A percentile compares a stretch with the other conserved stretches of the same genome.
These are phyloP conservation scores for Neoniphon sammara DNA, from an alignment of 2,797 vertebrate genomes.

Conservation along the genomic window DNA sequence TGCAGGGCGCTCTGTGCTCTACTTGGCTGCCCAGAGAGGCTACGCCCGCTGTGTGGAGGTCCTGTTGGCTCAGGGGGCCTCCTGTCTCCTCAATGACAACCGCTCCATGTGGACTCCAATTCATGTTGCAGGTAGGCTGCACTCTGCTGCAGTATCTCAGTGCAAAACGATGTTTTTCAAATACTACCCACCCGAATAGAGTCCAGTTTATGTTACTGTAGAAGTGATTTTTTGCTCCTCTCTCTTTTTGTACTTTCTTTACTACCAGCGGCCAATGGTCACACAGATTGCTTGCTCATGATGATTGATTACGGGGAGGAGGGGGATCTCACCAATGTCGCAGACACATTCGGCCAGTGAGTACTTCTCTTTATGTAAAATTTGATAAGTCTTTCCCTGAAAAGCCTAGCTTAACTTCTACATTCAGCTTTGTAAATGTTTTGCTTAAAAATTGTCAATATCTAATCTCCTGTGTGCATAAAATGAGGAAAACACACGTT, in stretches of 20 bases:
- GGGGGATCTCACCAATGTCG: constrained; percentile 90
- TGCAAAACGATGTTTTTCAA: background rate
- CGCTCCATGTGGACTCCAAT: constrained; percentile 93
- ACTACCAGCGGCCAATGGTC: constrained; percentile 89
- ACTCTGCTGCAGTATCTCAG: constrained; percentile 2
- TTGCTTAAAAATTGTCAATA: background rate
- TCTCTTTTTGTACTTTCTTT: constrained; percentile 13
- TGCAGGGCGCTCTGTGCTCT: constrained; percentile 93
- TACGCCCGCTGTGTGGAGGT: constrained; percentile 93
- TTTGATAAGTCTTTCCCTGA: constrained; percentile 2
- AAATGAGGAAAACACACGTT: background rate
- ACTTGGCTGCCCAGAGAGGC: constrained; percentile 93
- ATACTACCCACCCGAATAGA: background rate
- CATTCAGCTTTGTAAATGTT: background rate
- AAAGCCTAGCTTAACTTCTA: background rate
- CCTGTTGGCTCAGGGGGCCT: constrained; percentile 92
- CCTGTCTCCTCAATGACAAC: constrained; percentile 91
- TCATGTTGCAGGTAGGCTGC: constrained; percentile 89
- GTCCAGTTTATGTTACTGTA: background rate
- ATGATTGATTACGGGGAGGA: constrained; percentile 93
- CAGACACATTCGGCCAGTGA: constrained; percentile 94
- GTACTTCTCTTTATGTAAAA: constrained; percentile 63
- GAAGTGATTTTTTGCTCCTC: background rate
- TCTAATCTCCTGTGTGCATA: no score
- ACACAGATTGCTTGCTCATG: constrained; percentile 94